phyloP scores from a whole-genome alignment of 2,888 invertebrate species.

The Caenorhabditis sinica region DNA sequence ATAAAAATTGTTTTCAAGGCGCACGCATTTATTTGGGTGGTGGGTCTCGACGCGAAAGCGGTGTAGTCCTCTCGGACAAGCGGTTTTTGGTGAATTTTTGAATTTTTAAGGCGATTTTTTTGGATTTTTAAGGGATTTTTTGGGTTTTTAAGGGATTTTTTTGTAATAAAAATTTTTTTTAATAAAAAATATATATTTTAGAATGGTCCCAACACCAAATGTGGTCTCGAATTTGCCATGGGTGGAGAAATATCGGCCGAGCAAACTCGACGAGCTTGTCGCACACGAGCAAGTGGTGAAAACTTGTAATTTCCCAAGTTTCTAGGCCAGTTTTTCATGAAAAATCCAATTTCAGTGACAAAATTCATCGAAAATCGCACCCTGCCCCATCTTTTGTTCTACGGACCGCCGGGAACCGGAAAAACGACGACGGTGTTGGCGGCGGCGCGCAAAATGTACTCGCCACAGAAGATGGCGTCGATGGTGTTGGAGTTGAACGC shows the following conservation, averaged over 20 bases:
- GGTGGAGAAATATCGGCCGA: constrained; percentile 99
- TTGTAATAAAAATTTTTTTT: background rate
- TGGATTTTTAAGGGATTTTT: background rate
- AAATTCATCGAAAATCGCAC: constrained; percentile 91
- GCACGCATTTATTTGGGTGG: background rate
- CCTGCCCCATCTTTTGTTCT: constrained; percentile 95
- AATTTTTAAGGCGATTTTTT: background rate
- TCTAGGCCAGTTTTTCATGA: background rate
- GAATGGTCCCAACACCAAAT: constrained; percentile 25
- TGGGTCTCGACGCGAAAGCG: constrained; percentile 12
- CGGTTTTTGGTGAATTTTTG: constrained; percentile 21
- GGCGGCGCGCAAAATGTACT: constrained; percentile 94
- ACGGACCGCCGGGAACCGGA: constrained; percentile 97
- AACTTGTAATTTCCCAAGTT: constrained; percentile 89
- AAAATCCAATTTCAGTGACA: constrained; percentile 83
- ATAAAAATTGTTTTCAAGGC: constrained; percentile 30
- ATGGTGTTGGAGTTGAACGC: constrained; percentile 96
- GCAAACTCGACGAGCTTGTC: constrained; percentile 92
- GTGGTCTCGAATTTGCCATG: constrained; percentile 84
- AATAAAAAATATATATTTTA: background rate
- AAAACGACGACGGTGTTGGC: constrained; percentile 98
- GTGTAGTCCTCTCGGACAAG: constrained; percentile 29
- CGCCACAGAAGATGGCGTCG: constrained; percentile 92
- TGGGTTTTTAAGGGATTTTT: background rate
- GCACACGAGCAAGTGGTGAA: constrained; percentile 97